Conservation (phyloP, 30 jellyfish, hydroid and myxozoan genomes). For the Cassiopea andromeda region DNA sequence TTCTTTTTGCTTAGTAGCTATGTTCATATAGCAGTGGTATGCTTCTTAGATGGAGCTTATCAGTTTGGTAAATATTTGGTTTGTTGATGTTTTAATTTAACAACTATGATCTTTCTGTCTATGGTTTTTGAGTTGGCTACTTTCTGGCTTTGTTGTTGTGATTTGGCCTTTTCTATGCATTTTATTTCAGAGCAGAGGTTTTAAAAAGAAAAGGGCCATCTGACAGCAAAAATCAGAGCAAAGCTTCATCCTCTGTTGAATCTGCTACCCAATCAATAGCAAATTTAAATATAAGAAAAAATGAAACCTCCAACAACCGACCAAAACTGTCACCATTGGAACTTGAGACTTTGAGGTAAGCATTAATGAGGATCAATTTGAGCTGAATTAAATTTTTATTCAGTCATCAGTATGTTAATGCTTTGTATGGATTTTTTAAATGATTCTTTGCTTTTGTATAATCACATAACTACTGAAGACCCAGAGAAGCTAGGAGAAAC, state of each 20-base stretch:
- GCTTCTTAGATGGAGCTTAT: too few species aligned
- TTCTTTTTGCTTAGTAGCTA: too few species aligned
- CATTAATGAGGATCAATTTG: background rate
- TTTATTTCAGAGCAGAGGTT: constrained; percentile 80
- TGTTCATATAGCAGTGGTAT: too few species aligned
- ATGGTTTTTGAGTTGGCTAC: background rate
- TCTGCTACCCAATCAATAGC: constrained; percentile 24
- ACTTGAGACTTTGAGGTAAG: constrained; percentile 61
- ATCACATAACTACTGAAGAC: too few species aligned
- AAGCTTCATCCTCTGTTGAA: constrained; percentile 1
- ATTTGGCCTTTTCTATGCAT: background rate
- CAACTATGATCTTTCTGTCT: background rate
- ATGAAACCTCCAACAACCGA: constrained; percentile 4
- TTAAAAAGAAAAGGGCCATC: constrained; percentile 55
- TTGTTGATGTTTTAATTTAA: too few species aligned
- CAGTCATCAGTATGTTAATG: too few species aligned
- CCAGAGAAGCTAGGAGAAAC: too few species aligned
- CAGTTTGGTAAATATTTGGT: too few species aligned
- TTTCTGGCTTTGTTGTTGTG: background rate
- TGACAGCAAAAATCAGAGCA: background rate
- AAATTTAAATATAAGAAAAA: background rate
- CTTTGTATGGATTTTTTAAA: too few species aligned
- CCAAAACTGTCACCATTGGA: constrained; percentile 71
- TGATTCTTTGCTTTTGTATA: too few species aligned
- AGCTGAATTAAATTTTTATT: too few species aligned